Percentiles rank a stretch among this genome's conserved stretches.
These are phyloP conservation scores for Anoplius nigerrimus DNA, from an alignment of 2,888 invertebrate species.

Conservation along the genomic window DNA sequence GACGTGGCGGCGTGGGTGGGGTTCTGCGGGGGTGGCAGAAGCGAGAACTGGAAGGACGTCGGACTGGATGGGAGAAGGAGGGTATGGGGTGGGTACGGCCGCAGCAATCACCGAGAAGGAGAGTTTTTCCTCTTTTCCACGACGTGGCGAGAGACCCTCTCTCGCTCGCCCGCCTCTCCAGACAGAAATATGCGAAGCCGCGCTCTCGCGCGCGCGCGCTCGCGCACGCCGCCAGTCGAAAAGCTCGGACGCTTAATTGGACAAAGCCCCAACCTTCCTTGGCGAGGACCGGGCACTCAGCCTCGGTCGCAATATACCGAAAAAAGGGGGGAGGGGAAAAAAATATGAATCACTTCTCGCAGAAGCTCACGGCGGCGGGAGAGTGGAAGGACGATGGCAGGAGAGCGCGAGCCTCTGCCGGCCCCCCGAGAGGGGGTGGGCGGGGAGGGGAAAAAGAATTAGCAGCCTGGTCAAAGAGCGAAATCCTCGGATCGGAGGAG, in stretches of 20 bases:
- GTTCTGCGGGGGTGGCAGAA: slow-evolving; percentile 26
- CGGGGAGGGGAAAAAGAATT: background rate
- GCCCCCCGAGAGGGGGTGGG: background rate
- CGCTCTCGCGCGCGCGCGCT: too few species aligned
- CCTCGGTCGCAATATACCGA: slow-evolving; percentile 69
- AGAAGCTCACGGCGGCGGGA: slow-evolving; percentile 45
- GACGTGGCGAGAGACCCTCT: slow-evolving; percentile 48
- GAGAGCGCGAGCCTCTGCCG: too few species aligned
- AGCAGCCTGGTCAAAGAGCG: background rate
- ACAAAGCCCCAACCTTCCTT: slow-evolving; percentile 72
- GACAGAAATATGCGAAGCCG: slow-evolving; percentile 72
- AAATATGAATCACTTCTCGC: slow-evolving; percentile 67
- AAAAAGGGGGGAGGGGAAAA: slow-evolving; percentile 55
- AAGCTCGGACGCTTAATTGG: slow-evolving; percentile 74
- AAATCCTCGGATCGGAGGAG: slow-evolving; percentile 1
- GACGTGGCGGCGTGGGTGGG: too few species aligned
- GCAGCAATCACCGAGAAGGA: slow-evolving; percentile 57
- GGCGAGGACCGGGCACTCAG: slow-evolving; percentile 63
- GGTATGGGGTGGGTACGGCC: slow-evolving; percentile 20
- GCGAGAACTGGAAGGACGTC: slow-evolving; percentile 27
- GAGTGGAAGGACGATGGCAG: slow-evolving; percentile 10
- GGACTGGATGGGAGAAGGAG: slow-evolving; percentile 7
- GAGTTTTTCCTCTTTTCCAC: slow-evolving; percentile 64
- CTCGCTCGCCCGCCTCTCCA: slow-evolving; percentile 60
- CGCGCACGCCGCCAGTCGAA: slow-evolving; percentile 63